Base-by-base conservation (phyloP, 37 sponge, comb jelly and placozoan species). In the Theonella swinhoei region DNA sequence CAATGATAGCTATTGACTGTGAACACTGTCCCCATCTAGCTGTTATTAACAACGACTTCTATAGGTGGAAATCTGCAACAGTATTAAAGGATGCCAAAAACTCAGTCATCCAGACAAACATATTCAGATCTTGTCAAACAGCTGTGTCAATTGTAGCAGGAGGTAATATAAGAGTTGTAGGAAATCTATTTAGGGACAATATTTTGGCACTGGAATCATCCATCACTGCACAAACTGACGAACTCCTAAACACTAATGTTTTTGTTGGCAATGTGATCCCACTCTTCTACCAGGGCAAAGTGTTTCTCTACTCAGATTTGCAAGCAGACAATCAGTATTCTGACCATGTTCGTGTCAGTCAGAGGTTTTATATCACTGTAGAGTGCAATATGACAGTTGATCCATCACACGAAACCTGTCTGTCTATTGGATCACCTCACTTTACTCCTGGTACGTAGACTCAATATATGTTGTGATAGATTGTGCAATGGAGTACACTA, bases 141-240 rank as follows among this genome's bases (percentile, higher is more conserved):
- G 76, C 76, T 42, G 4, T 84, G n/a, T 4, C 31, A 36, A 43
- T 84, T 25, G n/a, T 23, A 22, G 3, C 1, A 25, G 37, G 43
- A 29, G 32, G 59, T 63, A 20, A 17, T 26, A 17, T 40, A 11
- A 47, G 34, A 3, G 33, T 84, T 22, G 22, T 28, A 11, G 58
- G 76, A 11, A 84, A 84, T 36, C 68, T 70, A 7, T 75, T 84
- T 34, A 36, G 38, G 40, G 34, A 75, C 8, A 84, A 84, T 42
- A 23, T 42, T 1, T 39, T 68, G 11, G 76, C 31, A 3, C 22
- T 72, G 3, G 29, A 38, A 31, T 47, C 54, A 17, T 14, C 54
- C 11, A 47, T 47, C 14, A 47, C 14, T 7, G 54, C 54, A 14
- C 14, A 17, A 14, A 47, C 54, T 17, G 54, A 47, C 11, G 14